phyloP scores from a whole-genome alignment of 2,888 invertebrate species.

The Ariolimax columbianus region DNA sequence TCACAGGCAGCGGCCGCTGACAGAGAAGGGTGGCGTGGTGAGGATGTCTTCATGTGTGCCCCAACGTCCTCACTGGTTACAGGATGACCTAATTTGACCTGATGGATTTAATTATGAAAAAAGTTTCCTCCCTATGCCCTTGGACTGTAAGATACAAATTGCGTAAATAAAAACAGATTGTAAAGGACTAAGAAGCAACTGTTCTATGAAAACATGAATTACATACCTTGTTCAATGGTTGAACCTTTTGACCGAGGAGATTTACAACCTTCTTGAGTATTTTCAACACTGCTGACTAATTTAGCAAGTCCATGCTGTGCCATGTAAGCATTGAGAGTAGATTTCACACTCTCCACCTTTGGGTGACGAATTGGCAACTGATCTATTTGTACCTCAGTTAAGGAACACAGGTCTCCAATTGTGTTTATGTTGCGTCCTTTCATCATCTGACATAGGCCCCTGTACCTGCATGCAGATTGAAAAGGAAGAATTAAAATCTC shows the following conservation, averaged over 20 bases:
- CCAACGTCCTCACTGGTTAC: too few relatives aligned
- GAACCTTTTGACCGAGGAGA: slow-evolving; percentile 26
- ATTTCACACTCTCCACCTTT: slow-evolving; percentile 68
- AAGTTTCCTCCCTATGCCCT: too few relatives aligned
- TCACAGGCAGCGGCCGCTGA: too few relatives aligned
- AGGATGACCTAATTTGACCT: too few relatives aligned
- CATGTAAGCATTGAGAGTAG: slow-evolving; percentile 61
- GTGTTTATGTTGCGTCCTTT: slow-evolving; percentile 72
- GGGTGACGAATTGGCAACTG: slow-evolving; percentile 73
- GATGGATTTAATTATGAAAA: too few relatives aligned
- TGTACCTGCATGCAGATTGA: slow-evolving; percentile 60
- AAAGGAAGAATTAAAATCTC: neutral
- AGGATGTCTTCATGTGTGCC: too few relatives aligned
- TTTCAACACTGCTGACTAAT: neutral
- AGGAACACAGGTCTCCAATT: slow-evolving; percentile 70
- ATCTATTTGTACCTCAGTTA: slow-evolving; percentile 73
- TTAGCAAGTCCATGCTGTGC: slow-evolving; percentile 44
- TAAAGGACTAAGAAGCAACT: too few relatives aligned
- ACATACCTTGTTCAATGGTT: slow-evolving; percentile 33
- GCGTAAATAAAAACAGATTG: too few relatives aligned
- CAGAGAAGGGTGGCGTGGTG: too few relatives aligned
- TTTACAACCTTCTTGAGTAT: slow-evolving; percentile 15
- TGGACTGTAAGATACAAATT: too few relatives aligned
- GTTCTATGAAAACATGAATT: neutral
- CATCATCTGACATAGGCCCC: slow-evolving; percentile 73